Percentiles rank a stretch among this genome's conserved stretches.
Conservation (phyloP, 2,888 invertebrate genomes). For the Drosophila ustulata region DNA sequence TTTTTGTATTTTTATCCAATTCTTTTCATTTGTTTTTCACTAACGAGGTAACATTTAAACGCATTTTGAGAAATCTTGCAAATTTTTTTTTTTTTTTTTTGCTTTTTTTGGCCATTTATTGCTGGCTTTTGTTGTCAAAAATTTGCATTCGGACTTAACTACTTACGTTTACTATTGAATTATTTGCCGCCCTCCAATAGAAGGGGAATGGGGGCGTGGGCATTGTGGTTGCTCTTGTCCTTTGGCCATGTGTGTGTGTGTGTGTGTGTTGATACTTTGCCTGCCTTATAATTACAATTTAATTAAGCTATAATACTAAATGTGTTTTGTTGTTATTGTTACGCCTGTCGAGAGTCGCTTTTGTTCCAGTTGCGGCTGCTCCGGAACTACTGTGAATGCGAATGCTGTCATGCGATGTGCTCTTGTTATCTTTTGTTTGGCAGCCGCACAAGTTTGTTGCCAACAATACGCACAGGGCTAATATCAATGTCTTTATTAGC, state of each 20-base stretch:
- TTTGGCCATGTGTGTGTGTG: slow-evolving; percentile 32
- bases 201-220: neutral
- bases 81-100: slow-evolving; percentile 39
- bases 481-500: slow-evolving; percentile 69
- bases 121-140: slow-evolving; percentile 1
- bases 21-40: slow-evolving; percentile 37
- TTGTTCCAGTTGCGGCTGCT: neutral
- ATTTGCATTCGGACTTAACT: slow-evolving; percentile 53
- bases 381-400: slow-evolving; percentile 3
- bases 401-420: neutral
- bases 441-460: slow-evolving; percentile 29
- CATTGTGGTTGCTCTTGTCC: slow-evolving; percentile 17
- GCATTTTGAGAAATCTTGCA: slow-evolving; percentile 47
- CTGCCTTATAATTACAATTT: slow-evolving; percentile 64
- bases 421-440: slow-evolving; percentile 21
- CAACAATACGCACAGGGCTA: slow-evolving; percentile 67
- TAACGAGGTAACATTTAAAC: slow-evolving; percentile 83
- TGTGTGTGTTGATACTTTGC: slow-evolving; percentile 32
- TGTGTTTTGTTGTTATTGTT: slow-evolving; percentile 34
- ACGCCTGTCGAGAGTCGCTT: slow-evolving; percentile 2
- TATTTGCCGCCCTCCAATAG: slow-evolving; percentile 6
- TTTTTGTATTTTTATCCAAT: slow-evolving; percentile 20
- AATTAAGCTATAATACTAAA: slow-evolving; percentile 72
- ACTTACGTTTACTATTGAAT: slow-evolving; percentile 42
- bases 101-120: slow-evolving; percentile 24